Conservation (phyloP, 2,797 vertebrate species). For the Atherinosoma microstoma region DNA sequence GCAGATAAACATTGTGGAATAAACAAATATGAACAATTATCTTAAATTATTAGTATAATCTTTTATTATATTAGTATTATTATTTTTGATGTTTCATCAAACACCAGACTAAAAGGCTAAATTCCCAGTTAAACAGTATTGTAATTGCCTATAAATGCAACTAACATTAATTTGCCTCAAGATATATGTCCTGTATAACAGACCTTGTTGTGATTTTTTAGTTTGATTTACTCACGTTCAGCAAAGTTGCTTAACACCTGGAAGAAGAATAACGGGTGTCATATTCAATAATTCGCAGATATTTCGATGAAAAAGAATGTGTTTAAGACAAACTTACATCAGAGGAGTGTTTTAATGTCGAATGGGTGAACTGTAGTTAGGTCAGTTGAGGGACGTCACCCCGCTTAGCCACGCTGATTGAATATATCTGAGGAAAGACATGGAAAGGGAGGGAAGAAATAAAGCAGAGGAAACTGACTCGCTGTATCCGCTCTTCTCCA, state of each 20-base stretch:
- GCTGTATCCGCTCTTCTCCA: constrained; percentile 40
- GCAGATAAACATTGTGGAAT: too few relatives aligned
- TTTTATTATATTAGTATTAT: too few relatives aligned
- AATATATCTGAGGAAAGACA: constrained; percentile 40
- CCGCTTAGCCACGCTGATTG: constrained; percentile 31
- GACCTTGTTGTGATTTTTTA: not conserved
- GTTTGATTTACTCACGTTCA: constrained; percentile 67
- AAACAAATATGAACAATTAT: too few relatives aligned
- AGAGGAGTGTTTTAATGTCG: constrained; percentile 67
- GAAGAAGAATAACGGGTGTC: constrained; percentile 46
- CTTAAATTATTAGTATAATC: not conserved
- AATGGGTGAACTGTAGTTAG: constrained; percentile 31
- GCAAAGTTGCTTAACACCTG: constrained; percentile 85
- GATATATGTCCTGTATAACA: not conserved
- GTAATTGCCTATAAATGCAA: not conserved
- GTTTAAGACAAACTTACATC: constrained; percentile 66
- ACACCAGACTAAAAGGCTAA: not conserved
- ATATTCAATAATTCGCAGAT: not conserved
- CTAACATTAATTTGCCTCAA: not conserved
- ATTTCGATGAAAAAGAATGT: constrained; percentile 5
- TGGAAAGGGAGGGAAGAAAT: not conserved
- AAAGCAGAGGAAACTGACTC: not conserved
- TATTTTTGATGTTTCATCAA: too few relatives aligned
- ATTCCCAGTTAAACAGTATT: not conserved
- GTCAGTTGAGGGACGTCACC: constrained; percentile 42